Conservation (phyloP, 2,888 invertebrate species). For the Stenchaetothrips biformis region DNA sequence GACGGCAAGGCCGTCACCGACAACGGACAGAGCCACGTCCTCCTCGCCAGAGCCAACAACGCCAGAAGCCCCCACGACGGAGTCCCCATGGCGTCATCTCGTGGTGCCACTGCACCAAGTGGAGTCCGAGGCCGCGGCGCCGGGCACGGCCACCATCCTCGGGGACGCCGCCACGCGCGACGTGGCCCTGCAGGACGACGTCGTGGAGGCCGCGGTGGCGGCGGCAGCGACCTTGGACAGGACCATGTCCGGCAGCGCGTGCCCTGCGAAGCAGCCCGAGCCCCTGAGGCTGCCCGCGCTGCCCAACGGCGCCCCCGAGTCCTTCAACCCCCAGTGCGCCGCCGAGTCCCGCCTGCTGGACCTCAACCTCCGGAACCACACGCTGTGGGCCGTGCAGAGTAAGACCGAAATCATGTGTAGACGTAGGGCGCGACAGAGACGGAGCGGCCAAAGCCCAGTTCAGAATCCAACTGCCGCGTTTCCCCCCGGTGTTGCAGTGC, state of each 20-base stretch:
- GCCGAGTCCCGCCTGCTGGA: constrained; percentile 33
- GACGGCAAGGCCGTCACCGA: background rate
- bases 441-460: background rate
- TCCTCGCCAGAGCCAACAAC: background rate
- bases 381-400: constrained; percentile 37
- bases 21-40: background rate
- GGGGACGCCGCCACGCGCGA: background rate
- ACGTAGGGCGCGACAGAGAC: background rate
- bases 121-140: background rate
- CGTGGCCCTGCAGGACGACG: background rate
- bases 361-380: constrained; percentile 33
- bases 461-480: background rate
- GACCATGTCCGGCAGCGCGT: background rate
- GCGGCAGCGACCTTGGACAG: background rate
- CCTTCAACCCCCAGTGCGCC: constrained; percentile 33
- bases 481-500: constrained; percentile 53
- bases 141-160: background rate
- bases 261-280: background rate
- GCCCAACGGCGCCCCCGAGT: constrained; percentile 34
- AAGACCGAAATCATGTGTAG: constrained; percentile 18
- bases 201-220: background rate
- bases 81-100: background rate
- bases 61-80: background rate
- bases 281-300: constrained; percentile 31
- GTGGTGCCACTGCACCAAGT: background rate